Evolutionary conservation across 2,113 vertebrate species (phyloP), one percentile per base, ranked within the genome.

Genomic region (Pseudorhombus dupliciocellatus): DNA sequence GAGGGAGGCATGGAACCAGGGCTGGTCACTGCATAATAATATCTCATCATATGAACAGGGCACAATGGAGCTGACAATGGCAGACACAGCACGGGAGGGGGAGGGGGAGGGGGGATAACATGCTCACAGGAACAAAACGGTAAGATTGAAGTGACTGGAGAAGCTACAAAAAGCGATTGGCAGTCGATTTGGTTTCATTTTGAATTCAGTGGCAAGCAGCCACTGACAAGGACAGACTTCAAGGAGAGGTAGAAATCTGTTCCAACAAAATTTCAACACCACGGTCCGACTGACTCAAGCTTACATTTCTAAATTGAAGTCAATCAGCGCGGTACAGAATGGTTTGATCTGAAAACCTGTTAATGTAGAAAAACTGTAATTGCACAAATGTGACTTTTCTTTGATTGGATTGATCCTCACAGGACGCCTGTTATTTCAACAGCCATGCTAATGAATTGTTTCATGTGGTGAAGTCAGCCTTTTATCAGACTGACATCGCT

Each of bases 11-110:
- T 20, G 65, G 48, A 66, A 42, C 14, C 20, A 44, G 40, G 50
- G 31, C 55, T 58, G 68, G 77, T 20, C 62, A 26, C 48, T 63
- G 79, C 52, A 70, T 40, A 44, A 77, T 65, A 48, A 84, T 73
- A 63, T 72, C n/a, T 60, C 48, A 59, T 84, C 69, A 77, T 40
- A 48, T 68, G 40, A 77, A 72, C 37, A 53, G 21, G 24, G 2
- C 15, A 44, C 30, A 31, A 22, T 24, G 9, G 59, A 75, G 22
- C 54, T 34, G 20, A 10, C 11, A 21, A 1, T 53, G 57, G 37
- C 67, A 61, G 50, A 55, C 7, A 30, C 10, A 16, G 21, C 6
- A 52, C 15, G 28, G 48, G 21, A 44, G 15, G 4, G 1, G 46
- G 46, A 2, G 8, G 2, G 3, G 11, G 40, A 42, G 5, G 40